Conservation (phyloP, 2,113 vertebrate genomes). For the Bujurquina vittata region DNA sequence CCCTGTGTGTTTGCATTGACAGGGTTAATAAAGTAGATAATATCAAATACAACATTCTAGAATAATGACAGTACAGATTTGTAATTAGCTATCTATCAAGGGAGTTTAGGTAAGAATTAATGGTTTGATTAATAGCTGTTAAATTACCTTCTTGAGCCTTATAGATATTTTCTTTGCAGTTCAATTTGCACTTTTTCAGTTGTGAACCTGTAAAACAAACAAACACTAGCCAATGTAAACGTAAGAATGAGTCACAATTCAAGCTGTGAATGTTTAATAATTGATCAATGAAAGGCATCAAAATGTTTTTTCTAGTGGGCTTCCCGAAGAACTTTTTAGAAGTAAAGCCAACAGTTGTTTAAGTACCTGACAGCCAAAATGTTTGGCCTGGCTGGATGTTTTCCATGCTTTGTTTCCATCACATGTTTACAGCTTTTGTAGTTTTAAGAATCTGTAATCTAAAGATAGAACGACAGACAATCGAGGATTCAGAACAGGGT, state of each 20-base stretch:
- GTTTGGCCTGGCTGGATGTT: background rate
- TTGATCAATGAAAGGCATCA: background rate
- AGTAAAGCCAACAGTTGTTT: background rate
- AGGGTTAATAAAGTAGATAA: background rate
- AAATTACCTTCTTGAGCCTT: background rate
- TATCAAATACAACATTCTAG: background rate
- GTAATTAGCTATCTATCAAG: background rate
- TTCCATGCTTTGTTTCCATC: background rate
- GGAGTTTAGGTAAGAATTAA: background rate
- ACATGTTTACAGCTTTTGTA: background rate
- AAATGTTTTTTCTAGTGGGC: background rate
- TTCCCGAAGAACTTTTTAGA: background rate
- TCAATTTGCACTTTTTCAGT: background rate
- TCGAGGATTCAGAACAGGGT: background rate
- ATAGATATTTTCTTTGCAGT: background rate
- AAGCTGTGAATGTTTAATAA: background rate
- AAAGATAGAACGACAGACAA: background rate
- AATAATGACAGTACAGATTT: background rate
- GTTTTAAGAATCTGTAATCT: background rate
- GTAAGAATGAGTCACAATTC: background rate
- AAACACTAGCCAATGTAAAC: background rate
- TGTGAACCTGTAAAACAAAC: background rate
- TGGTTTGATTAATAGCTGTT: background rate
- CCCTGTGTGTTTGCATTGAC: background rate
- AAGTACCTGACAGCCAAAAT: background rate